Evolutionary conservation across 2,888 invertebrate species (phyloP).

Genomic region (Dolichopus griseipennis): DNA sequence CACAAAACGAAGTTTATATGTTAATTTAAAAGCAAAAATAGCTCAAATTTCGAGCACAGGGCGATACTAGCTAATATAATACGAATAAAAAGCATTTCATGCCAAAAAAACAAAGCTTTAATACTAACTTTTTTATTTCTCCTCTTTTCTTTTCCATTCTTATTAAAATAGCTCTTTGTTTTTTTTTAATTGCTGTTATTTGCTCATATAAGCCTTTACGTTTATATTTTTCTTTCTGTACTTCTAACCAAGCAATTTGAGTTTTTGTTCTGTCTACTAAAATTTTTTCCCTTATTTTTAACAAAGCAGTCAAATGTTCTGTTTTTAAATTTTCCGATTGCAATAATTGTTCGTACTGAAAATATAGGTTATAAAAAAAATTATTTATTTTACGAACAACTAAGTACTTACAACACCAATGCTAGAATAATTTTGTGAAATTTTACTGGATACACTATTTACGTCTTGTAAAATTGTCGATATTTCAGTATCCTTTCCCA

Average conservation of each 20-base stretch:
- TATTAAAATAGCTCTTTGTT: slow-evolving; percentile 56
- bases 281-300: slow-evolving; percentile 58
- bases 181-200: slow-evolving; percentile 55
- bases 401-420: slow-evolving; percentile 31
- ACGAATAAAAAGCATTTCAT: too few species aligned
- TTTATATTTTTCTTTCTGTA: slow-evolving; percentile 52
- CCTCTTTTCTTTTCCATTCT: slow-evolving; percentile 59
- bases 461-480: slow-evolving; percentile 24
- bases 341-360: slow-evolving; percentile 52
- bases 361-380: slow-evolving; percentile 8
- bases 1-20: too few species aligned
- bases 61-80: too few species aligned
- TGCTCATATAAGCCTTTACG: slow-evolving; percentile 50
- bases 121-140: slow-evolving; percentile 52
- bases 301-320: slow-evolving; percentile 54
- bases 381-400: background rate
- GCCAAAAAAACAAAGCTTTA: too few species aligned
- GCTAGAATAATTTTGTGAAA: slow-evolving; percentile 32
- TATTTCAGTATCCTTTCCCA: slow-evolving; percentile 28
- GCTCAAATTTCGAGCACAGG: too few species aligned
- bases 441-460: slow-evolving; percentile 26
- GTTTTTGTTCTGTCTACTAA: slow-evolving; percentile 58
- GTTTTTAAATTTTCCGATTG: slow-evolving; percentile 59
- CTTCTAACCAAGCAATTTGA: slow-evolving; percentile 55
- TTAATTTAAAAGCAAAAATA: too few species aligned